Percentiles rank a stretch among this genome's conserved stretches.
Evolutionary conservation across 2,888 invertebrate genomes (phyloP).

Genomic region (Dyspetes luteomarginatus): DNA sequence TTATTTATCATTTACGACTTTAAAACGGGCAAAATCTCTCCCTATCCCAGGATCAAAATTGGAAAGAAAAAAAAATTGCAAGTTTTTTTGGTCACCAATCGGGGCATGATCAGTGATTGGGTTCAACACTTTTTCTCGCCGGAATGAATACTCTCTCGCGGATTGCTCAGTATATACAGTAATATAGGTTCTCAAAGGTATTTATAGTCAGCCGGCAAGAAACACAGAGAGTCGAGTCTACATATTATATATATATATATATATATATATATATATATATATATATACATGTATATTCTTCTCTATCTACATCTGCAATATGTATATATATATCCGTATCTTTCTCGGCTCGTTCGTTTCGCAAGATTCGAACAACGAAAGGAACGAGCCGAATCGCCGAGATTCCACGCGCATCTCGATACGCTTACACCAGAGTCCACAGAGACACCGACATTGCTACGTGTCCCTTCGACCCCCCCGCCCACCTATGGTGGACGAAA

Average conservation of each 20-base stretch:
- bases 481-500: slow-evolving; percentile 44
- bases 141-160: slow-evolving; percentile 27
- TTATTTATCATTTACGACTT: neutral
- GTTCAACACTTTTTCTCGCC: neutral
- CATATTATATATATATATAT: slow-evolving; percentile 17
- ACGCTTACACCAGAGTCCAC: slow-evolving; percentile 58
- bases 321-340: neutral
- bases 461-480: slow-evolving; percentile 32
- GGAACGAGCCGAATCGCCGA: slow-evolving; percentile 75
- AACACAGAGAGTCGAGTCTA: slow-evolving; percentile 43
- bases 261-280: slow-evolving; percentile 6
- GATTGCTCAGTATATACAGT: slow-evolving; percentile 57
- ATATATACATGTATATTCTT: neutral
- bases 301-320: slow-evolving; percentile 4
- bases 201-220: slow-evolving; percentile 71
- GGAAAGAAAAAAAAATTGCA: neutral
- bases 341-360: slow-evolving; percentile 60
- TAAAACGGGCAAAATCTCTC: neutral
- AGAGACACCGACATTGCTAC: slow-evolving; percentile 31
- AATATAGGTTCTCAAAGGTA: slow-evolving; percentile 69
- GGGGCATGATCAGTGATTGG: neutral
- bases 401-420: slow-evolving; percentile 74
- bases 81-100: neutral
- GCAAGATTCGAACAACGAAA: slow-evolving; percentile 69
- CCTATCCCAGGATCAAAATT: neutral